Base-by-base conservation (phyloP, 2,888 invertebrate genomes). In the Lasioglossum leucozonium region DNA sequence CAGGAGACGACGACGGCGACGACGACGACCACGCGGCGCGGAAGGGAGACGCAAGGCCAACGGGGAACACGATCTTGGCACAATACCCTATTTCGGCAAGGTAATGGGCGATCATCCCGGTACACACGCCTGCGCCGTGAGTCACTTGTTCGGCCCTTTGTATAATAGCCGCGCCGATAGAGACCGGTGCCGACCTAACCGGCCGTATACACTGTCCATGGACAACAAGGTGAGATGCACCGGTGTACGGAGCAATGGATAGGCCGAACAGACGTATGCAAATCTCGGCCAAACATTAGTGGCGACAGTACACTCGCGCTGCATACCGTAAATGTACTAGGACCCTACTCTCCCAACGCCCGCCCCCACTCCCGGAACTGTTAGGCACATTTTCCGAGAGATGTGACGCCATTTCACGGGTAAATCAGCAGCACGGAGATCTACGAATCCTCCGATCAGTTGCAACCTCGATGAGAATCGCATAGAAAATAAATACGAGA, bases 241-340 rank as follows among this genome's bases (percentile, higher is more conserved):
- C 65, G 78, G 74, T 82, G 85, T 84, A 85, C 81, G 86, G 87
- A 90, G 91, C 88, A 92, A 93, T 92, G 92, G 91, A 92, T 92
- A 91, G 91, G 90, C 91, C 88, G 91, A 92, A 93, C 93, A 93
- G 94, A 93, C 94, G 91, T 93, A 94, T 94, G 94, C 94, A 95
- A 95, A 95, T 95, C 92, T 92, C 92, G 91, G 87, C 87, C 91
- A 94, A 95, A 95, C 94, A 95, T 93, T 92, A 93, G 91, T 91
- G 90, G 89, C 89, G 90, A 90, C 91, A 91, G 90, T 91, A 89
- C 83, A 89, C 80, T 37, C 80, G 79, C 69, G 75, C 76, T 77
- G 75, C 76, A 42, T 72, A 89, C 40, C 34, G 37, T 51, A 34
- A 37, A 67, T 72, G 30, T 42, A 44, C n/a, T 5, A n/a, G 37